Evolutionary conservation across 30 jellyfish, hydroid and myxozoan species (phyloP).

Genomic region (Aurelia aurita): DNA sequence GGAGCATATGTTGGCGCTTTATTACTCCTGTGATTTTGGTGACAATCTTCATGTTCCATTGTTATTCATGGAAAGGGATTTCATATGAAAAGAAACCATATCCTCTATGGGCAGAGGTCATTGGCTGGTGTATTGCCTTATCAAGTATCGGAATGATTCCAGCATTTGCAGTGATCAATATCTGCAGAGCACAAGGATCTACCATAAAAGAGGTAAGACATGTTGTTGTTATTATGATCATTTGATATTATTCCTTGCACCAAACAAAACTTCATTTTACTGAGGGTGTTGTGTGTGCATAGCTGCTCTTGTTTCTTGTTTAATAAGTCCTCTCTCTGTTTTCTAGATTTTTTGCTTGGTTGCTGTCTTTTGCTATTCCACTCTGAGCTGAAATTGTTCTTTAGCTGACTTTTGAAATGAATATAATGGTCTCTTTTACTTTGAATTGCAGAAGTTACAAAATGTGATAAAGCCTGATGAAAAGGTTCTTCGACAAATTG

Average conservation of each 20-base stretch:
- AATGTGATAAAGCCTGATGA: conserved; percentile 48
- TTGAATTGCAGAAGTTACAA: conserved; percentile 28
- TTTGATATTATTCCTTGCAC: too few relatives aligned
- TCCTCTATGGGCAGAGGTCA: conserved; percentile 92
- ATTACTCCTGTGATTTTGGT: conserved; percentile 74
- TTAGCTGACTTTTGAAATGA: too few relatives aligned
- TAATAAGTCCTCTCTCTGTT: too few relatives aligned
- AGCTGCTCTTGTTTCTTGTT: too few relatives aligned
- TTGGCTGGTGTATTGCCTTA: conserved; percentile 87
- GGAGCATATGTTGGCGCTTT: conserved; percentile 91
- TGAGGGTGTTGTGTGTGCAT: too few relatives aligned
- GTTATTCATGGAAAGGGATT: conserved; percentile 74
- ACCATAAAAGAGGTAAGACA: conserved; percentile 59
- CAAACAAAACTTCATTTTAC: too few relatives aligned
- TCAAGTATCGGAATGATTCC: conserved; percentile 78
- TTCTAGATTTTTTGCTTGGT: too few relatives aligned
- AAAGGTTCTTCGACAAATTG: conserved; percentile 20
- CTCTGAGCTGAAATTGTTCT: too few relatives aligned
- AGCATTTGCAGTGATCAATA: conserved; percentile 52
- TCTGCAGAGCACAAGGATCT: conserved; percentile 65
- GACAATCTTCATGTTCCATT: conserved; percentile 56
- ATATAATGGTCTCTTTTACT: too few relatives aligned
- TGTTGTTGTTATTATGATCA: too few relatives aligned
- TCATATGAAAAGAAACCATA: conserved; percentile 56
- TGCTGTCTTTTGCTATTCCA: too few relatives aligned